phyloP scores from a whole-genome alignment of 2,113 vertebrate genomes.

The Epinephelus cyanopodus region DNA sequence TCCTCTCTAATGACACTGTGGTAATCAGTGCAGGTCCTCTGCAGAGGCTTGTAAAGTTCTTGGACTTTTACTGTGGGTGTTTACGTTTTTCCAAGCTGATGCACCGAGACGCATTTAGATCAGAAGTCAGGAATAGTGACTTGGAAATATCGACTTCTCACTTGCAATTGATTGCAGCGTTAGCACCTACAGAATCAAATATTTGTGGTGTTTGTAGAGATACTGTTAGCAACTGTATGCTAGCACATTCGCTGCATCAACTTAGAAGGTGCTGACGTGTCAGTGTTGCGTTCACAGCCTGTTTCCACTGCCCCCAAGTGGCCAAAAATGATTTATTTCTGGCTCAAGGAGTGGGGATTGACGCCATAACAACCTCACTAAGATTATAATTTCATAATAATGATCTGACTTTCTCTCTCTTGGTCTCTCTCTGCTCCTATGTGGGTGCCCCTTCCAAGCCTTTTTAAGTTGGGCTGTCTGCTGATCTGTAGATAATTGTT shows the following conservation, averaged over 20 bases:
- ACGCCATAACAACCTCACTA: slow-evolving; percentile 74
- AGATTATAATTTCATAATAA: slow-evolving; percentile 48
- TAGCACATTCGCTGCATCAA: no score
- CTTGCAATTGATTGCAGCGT: no score
- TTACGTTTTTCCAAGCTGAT: no score
- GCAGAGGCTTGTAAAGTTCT: fast-evolving
- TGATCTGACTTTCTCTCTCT: slow-evolving; percentile 70
- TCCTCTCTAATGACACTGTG: no score
- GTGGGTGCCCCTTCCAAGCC: slow-evolving; percentile 77
- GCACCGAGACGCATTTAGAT: no score
- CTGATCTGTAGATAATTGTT: slow-evolving; percentile 93
- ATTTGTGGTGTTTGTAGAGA: no score
- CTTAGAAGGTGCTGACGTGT: neutral
- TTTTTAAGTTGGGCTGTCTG: slow-evolving; percentile 90
- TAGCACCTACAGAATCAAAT: no score
- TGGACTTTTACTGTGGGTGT: no score
- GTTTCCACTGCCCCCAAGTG: neutral
- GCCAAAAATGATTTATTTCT: neutral
- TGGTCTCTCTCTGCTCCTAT: slow-evolving; percentile 21
- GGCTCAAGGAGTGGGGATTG: slow-evolving; percentile 66
- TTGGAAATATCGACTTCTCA: no score
- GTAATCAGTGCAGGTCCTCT: no score
- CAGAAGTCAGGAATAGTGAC: no score
- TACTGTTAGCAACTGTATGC: no score
- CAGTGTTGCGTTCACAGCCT: neutral